Conservation (phyloP, 30 jellyfish, hydroid and myxozoan genomes). For the Calvadosia cruxmelitensis region DNA sequence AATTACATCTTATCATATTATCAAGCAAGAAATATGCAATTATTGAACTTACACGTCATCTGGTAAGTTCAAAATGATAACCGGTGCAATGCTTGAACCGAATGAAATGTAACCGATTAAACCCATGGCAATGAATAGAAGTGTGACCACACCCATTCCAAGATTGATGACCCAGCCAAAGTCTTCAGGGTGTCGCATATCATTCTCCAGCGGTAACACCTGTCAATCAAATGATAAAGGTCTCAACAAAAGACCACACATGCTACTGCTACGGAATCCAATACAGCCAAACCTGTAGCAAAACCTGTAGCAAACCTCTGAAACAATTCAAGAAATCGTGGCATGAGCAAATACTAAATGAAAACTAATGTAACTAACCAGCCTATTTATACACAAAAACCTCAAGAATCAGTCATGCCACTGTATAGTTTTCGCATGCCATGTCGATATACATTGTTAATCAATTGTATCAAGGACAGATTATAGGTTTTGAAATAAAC, state of each 20-base stretch:
- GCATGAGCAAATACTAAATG: too few relatives aligned
- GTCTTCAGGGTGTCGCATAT: slow-evolving; percentile 89
- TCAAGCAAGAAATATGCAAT: too few relatives aligned
- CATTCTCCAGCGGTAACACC: slow-evolving; percentile 95
- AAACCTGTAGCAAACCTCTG: background rate
- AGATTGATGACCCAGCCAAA: slow-evolving; percentile 87
- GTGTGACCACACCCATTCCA: slow-evolving; percentile 90
- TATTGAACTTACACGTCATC: slow-evolving; percentile 33
- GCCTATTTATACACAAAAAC: too few relatives aligned
- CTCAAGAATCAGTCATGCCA: too few relatives aligned
- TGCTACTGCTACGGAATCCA: background rate
- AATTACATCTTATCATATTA: too few relatives aligned
- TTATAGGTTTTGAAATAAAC: too few relatives aligned
- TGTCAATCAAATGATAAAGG: slow-evolving; percentile 10
- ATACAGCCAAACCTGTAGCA: background rate
- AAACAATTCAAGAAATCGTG: too few relatives aligned
- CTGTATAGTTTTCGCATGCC: too few relatives aligned
- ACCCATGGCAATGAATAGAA: slow-evolving; percentile 66
- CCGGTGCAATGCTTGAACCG: slow-evolving; percentile 48
- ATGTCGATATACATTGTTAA: too few relatives aligned
- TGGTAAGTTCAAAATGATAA: slow-evolving; percentile 71
- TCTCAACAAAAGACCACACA: background rate
- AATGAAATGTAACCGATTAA: slow-evolving; percentile 68
- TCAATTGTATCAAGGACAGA: too few relatives aligned
- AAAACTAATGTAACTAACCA: too few relatives aligned